Evolutionary conservation across 2,113 vertebrate species (phyloP).

Genomic region (Plotosus lineatus): DNA sequence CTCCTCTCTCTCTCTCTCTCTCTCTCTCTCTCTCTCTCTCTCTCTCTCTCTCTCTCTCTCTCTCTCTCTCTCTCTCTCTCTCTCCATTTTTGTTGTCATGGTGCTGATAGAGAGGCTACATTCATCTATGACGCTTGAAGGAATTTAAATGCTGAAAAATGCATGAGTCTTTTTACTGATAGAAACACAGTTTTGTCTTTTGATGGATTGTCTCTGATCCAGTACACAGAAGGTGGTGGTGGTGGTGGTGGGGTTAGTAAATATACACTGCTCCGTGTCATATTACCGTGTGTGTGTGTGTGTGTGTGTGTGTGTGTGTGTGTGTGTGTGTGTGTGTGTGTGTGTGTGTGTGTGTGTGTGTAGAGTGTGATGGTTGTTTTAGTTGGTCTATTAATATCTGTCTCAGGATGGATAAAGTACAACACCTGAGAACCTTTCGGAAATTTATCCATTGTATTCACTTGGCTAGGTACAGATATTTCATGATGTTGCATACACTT

Average conservation of each 20-base stretch:
- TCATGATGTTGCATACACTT: neutral
- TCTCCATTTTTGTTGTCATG: constrained; percentile 68
- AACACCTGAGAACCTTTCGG: constrained; percentile 9
- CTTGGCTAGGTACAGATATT: constrained; percentile 9
- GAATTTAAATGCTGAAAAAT: constrained; percentile 76
- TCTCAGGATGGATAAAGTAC: constrained; percentile 3
- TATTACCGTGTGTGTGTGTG: constrained; percentile 50
- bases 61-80: constrained; percentile 68
- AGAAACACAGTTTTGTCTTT: constrained; percentile 60
- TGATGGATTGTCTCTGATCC: constrained; percentile 65
- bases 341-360: neutral
- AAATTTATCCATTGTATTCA: constrained; percentile 18
- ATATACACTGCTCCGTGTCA: constrained; percentile 51
- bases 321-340: neutral
- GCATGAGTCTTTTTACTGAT: constrained; percentile 69
- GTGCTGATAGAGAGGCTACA: constrained; percentile 59
- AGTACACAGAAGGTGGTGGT: constrained; percentile 34
- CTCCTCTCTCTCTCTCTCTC: constrained; percentile 11
- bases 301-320: neutral
- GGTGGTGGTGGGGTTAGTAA: constrained; percentile 45
- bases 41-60: constrained; percentile 62
- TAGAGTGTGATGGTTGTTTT: constrained; percentile 4
- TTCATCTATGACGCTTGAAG: constrained; percentile 61
- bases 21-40: constrained; percentile 61
- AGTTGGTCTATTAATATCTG: neutral